Conservation (phyloP, 92 coral and sea anemone species). For the Siderastrea radians region DNA sequence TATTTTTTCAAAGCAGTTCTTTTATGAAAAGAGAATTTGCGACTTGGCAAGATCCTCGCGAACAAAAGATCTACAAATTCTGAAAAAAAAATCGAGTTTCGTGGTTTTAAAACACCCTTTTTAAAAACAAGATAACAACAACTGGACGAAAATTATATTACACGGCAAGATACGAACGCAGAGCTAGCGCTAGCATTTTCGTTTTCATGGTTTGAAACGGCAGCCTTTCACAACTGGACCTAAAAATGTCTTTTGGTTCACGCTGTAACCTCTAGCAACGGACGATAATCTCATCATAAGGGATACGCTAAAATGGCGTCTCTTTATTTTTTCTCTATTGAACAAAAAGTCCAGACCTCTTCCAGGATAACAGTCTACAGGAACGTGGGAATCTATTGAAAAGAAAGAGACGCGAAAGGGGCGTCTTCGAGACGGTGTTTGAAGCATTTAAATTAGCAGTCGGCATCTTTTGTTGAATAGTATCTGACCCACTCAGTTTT, state of each 20-base stretch:
- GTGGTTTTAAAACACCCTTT: background rate
- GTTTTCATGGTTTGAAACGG: background rate
- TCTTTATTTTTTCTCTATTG: background rate
- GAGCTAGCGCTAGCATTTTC: background rate
- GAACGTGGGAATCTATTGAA: slow-evolving; percentile 19
- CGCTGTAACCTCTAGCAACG: slow-evolving; percentile 50
- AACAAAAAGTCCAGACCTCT: slow-evolving; percentile 16
- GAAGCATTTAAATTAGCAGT: slow-evolving; percentile 4
- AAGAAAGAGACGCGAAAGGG: background rate
- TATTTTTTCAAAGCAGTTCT: background rate
- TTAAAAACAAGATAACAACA: background rate
- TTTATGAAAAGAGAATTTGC: slow-evolving; percentile 29
- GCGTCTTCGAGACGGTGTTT: slow-evolving; percentile 18
- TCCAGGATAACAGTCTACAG: background rate
- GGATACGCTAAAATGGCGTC: slow-evolving; percentile 26
- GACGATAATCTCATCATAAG: slow-evolving; percentile 6
- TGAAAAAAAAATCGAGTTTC: slow-evolving; percentile 4
- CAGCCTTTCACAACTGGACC: background rate
- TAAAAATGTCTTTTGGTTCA: slow-evolving; percentile 1
- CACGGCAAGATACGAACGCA: background rate
- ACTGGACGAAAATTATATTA: background rate
- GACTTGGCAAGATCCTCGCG: slow-evolving; percentile 1
- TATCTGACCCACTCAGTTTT: background rate
- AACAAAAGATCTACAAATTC: slow-evolving; percentile 15
- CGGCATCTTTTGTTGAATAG: background rate